Evolutionary conservation across 1,140 invertebrate genomes (phyloP), one percentile per base, ranked within the genome.

Genomic region (Drosophila sp.): DNA sequence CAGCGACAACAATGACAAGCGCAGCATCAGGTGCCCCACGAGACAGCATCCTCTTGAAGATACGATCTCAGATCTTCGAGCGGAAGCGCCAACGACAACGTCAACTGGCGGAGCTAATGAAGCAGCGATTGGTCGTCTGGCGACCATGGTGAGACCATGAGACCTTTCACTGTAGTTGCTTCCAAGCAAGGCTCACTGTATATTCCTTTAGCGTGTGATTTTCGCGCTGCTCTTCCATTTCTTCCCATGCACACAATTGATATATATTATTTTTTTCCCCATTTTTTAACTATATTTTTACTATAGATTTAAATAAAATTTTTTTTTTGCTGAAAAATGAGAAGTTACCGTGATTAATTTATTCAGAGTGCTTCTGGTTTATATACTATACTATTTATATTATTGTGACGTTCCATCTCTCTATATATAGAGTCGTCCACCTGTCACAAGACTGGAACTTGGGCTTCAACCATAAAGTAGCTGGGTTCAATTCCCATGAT

Each of bases 31-130:
- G 9, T 41, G 73, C 76, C 3, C 57, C 73, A 5, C 80, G 86
- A 27, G 90, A 91, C 48, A 81, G 82, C 71, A 91, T 91, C 53
- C 63, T 91, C 21, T 45, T 81, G 3, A 91, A 91, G 54, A 91
- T 91, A 27, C 90, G 90, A 14, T 74, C 84, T 40, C 90, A 91
- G 67, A 91, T 91, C 40, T 91, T 91, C 21, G 90, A 91, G 72
- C 73, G 90, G 0, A 90, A 91, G 48, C 75, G 90, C 1, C 78
- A 84, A 43, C 48, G 81, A 40, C 81, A 84, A 27, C 83, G 82
- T 8, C 78, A 91, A 32, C 16, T 83, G 61, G 77, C 67, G 11
- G 76, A 82, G 21, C 27, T 79, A 14, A 63, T 89, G 11, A 71
- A 83, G 34, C 76, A 77, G 27, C 72, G 80, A 11, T 36, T 90